These are phyloP conservation scores for Lomographa bimaculata DNA, from an alignment of 2,888 invertebrate genomes.

Conservation along the genomic window DNA sequence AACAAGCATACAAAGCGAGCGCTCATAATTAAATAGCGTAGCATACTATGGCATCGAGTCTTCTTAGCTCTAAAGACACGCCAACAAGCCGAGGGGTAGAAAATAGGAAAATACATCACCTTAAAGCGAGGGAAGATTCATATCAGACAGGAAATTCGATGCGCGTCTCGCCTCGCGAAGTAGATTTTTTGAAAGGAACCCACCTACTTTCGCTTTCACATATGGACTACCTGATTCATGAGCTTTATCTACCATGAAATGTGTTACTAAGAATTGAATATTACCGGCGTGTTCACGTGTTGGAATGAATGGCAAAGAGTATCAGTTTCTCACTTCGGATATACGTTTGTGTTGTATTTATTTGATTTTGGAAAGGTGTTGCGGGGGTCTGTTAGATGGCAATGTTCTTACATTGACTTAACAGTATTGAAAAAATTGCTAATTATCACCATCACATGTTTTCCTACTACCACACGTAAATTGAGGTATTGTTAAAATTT, in stretches of 20 bases:
- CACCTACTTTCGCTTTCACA: constrained; percentile 69
- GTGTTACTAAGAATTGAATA: constrained; percentile 74
- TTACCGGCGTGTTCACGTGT: constrained; percentile 59
- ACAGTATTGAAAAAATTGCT: no score
- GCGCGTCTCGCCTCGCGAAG: constrained; percentile 66
- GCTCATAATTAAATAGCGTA: constrained; percentile 18
- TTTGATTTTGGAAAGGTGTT: constrained; percentile 6
- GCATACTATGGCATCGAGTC: constrained; percentile 26
- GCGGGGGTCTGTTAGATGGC: background rate
- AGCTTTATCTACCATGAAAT: constrained; percentile 81
- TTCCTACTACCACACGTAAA: no score
- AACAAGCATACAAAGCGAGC: no score
- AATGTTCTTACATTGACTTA: no score
- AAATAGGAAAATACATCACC: constrained; percentile 82
- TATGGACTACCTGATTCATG: constrained; percentile 80
- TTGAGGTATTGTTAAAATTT: no score
- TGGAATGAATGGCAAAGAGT: constrained; percentile 60
- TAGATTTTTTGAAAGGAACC: constrained; percentile 73
- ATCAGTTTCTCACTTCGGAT: constrained; percentile 36
- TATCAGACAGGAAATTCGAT: constrained; percentile 81
- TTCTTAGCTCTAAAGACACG: constrained; percentile 41
- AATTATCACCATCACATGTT: no score
- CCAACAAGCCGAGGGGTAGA: constrained; percentile 59
- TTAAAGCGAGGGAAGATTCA: constrained; percentile 82
- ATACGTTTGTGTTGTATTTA: constrained; percentile 23